A percentile compares a stretch with the other conserved stretches of the same genome.
phyloP scores from a whole-genome alignment of 2,113 vertebrate genomes.

The Nothocercus julius region DNA sequence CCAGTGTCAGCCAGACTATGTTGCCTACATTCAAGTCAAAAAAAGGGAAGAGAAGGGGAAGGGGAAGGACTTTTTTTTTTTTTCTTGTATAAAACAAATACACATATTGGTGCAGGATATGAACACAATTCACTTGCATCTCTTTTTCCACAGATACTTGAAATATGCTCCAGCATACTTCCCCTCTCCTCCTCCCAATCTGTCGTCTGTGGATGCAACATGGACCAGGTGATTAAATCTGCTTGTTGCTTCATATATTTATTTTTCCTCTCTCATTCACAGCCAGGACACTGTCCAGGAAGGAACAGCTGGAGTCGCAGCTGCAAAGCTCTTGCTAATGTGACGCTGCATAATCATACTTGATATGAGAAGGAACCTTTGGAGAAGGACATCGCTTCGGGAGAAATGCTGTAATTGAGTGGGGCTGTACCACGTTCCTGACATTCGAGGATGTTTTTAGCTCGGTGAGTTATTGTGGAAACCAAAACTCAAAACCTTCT shows the following conservation, averaged over 20 bases:
- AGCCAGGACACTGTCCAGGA: background rate
- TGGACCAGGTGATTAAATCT: background rate
- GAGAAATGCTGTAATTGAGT: background rate
- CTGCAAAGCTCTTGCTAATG: conserved; percentile 35
- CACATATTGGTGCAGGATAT: background rate
- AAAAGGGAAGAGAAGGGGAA: too few species aligned
- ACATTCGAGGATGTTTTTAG: background rate
- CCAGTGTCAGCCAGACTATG: background rate
- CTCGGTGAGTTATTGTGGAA: background rate
- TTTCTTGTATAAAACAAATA: background rate
- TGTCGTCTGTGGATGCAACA: background rate
- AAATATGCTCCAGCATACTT: background rate
- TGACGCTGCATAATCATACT: conserved; percentile 25
- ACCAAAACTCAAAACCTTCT: background rate
- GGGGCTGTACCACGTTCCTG: background rate
- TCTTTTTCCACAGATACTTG: background rate
- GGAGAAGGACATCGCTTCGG: conserved; percentile 26
- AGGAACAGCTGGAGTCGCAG: conserved; percentile 61
- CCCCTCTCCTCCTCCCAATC: conserved; percentile 25
- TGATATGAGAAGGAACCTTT: conserved; percentile 23
- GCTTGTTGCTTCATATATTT: background rate
- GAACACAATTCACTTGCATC: background rate
- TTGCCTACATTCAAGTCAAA: background rate
- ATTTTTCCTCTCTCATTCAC: background rate
- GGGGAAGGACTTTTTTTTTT: background rate